Percentiles rank a stretch among this genome's conserved stretches.
Evolutionary conservation across 2,888 invertebrate species (phyloP).

Genomic region (Deilephila elpenor): DNA sequence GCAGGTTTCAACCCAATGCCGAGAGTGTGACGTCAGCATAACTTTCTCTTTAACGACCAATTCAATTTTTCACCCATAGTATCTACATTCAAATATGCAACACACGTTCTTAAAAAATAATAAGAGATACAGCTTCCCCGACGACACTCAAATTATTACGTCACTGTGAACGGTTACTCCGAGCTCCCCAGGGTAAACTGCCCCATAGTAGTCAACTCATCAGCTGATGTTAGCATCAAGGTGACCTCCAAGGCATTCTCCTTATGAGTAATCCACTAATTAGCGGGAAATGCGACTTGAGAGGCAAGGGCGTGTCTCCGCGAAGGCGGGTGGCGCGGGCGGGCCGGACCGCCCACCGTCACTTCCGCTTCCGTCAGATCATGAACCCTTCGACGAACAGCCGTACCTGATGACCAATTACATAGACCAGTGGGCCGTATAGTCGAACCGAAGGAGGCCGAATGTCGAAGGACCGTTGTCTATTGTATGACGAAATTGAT

Average conservation of each 20-base stretch:
- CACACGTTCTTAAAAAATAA: no score
- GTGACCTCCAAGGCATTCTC: not conserved
- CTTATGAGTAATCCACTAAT: slow-evolving; percentile 57
- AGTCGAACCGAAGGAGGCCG: not conserved
- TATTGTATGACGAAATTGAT: not conserved
- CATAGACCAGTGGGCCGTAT: not conserved
- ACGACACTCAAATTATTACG: no score
- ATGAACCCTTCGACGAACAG: slow-evolving; percentile 46
- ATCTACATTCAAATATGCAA: no score
- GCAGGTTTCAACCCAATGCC: no score
- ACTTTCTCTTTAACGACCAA: no score
- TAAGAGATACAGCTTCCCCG: no score
- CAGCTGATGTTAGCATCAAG: no score
- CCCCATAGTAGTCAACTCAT: no score
- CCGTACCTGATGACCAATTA: slow-evolving; percentile 35
- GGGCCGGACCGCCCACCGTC: slow-evolving; percentile 79
- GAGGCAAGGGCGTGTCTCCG: slow-evolving; percentile 80
- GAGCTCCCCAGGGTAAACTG: no score
- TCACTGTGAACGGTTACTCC: no score
- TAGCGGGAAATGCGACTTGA: slow-evolving; percentile 67
- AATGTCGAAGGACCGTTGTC: not conserved
- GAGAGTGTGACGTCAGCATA: no score
- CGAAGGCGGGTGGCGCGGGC: slow-evolving; percentile 76
- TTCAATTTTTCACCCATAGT: no score
- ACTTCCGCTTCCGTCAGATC: slow-evolving; percentile 79